phyloP scores from a whole-genome alignment of 2,797 vertebrate species.

The Spondyliosoma cantharus region DNA sequence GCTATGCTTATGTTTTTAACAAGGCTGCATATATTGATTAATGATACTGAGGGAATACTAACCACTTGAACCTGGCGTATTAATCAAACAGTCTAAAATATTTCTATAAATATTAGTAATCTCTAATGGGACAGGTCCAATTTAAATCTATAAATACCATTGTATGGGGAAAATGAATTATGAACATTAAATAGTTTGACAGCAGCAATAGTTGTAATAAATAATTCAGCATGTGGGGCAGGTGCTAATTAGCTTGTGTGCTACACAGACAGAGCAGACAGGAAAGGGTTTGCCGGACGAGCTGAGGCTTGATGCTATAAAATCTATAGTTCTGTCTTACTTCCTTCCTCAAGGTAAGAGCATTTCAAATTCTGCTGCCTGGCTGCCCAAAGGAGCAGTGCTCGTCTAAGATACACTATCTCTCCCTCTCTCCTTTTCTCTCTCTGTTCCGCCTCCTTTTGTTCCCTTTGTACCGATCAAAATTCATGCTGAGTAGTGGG shows the following conservation, averaged over 20 bases:
- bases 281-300: constrained; percentile 68
- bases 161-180: constrained; percentile 77
- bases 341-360: constrained; percentile 78
- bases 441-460: constrained; percentile 79
- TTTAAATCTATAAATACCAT: constrained; percentile 84
- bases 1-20: constrained; percentile 84
- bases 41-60: constrained; percentile 81
- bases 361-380: constrained; percentile 79
- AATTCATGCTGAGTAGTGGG: constrained; percentile 85
- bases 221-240: constrained; percentile 80
- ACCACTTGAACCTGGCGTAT: constrained; percentile 80
- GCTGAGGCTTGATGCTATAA: constrained; percentile 73
- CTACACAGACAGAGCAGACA: constrained; percentile 60
- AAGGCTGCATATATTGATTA: constrained; percentile 85
- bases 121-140: constrained; percentile 78
- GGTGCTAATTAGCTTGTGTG: constrained; percentile 80
- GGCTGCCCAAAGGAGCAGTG: constrained; percentile 75
- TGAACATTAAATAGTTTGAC: constrained; percentile 81
- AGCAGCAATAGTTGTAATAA: constrained; percentile 79
- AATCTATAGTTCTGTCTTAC: constrained; percentile 78
- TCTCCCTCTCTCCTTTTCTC: constrained; percentile 68
- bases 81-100: constrained; percentile 82
- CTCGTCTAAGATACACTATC: constrained; percentile 77
- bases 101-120: constrained; percentile 83
- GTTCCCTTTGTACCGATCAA: constrained; percentile 84